Percentiles rank a stretch among this genome's conserved stretches.
Conservation (phyloP, 1,140 invertebrate genomes). For the Zeugodacus cucurbitae region DNA sequence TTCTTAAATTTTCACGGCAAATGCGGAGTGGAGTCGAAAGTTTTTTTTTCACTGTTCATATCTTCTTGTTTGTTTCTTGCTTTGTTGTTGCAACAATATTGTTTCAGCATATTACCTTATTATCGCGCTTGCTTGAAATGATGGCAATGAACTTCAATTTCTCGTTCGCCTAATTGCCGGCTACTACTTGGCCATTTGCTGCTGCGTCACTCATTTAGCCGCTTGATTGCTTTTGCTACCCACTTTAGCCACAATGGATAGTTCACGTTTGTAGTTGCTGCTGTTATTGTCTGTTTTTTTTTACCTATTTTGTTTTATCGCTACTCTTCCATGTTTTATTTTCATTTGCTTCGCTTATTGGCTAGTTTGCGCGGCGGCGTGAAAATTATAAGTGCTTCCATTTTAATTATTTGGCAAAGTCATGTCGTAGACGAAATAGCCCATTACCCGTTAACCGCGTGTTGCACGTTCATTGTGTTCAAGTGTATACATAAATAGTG, state of each 20-base stretch:
- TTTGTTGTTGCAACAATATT: neutral
- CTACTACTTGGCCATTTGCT: neutral
- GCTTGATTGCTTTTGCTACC: neutral
- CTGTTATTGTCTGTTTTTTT: neutral
- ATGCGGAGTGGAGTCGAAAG: neutral
- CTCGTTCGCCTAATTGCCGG: neutral
- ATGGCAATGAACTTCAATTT: conserved; percentile 22
- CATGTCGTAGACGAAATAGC: conserved; percentile 25
- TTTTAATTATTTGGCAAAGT: conserved; percentile 39
- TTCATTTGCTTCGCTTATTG: neutral
- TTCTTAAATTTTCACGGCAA: neutral
- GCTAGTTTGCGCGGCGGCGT: neutral
- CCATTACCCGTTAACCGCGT: neutral
- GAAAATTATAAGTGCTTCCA: conserved; percentile 9
- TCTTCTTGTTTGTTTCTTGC: neutral
- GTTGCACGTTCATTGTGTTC: neutral
- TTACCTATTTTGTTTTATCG: neutral
- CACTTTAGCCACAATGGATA: neutral
- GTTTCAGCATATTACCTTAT: neutral
- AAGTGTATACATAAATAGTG: neutral
- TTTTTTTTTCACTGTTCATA: neutral
- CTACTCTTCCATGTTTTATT: neutral
- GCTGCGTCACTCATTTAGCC: conserved; percentile 21
- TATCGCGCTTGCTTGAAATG: neutral
- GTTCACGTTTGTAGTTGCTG: neutral